Evolutionary conservation across 2,888 invertebrate genomes (phyloP), one percentile per base, ranked within the genome.

Genomic region (Sisyra terminalis): DNA sequence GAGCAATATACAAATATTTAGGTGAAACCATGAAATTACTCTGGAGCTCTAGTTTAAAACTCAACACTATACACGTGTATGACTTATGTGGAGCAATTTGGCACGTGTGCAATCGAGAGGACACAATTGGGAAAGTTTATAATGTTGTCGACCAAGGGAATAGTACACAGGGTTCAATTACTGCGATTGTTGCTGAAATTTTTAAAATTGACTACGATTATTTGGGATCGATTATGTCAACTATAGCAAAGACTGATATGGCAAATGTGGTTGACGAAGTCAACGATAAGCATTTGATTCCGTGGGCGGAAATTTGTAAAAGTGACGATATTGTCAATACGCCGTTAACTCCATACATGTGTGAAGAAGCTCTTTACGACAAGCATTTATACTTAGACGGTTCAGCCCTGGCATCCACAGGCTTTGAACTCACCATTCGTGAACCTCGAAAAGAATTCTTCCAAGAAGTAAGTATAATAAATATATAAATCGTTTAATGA

Each of bases 221-320:
- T 57, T 83, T 85, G 61, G 90, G 90, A 11, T 77, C 78, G 15
- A 69, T 85, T 7, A 69, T 88, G 49, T 87, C 89, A 15, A 79
- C 79, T 35, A 57, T 90, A 47, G 84, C 87, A 11, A 83, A 86
- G 86, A 66, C 73, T 36, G 88, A 89, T 64, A 75, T 88, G 64
- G 71, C 71, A 1, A 73, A 75, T 7, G 79, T 87, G 4, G 82
- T 87, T 0, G 88, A 89, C 51, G 89, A 92, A 54, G 87, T 88
- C 1, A 93, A 93, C 60, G 92, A 93, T 62, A 90, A 90, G 58
- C 93, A 93, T 60, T 73, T 92, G 65, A 76, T 74, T 1, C 89
- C 90, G 13, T 93, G 93, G 93, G 89, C 89, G 1, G 82, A 83
- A 55, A 75, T 85, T 18, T 92, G 92, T 57, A 71, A 77, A 48